Evolutionary conservation across 2,113 vertebrate species (phyloP).

Genomic region (Cathartes aura): DNA sequence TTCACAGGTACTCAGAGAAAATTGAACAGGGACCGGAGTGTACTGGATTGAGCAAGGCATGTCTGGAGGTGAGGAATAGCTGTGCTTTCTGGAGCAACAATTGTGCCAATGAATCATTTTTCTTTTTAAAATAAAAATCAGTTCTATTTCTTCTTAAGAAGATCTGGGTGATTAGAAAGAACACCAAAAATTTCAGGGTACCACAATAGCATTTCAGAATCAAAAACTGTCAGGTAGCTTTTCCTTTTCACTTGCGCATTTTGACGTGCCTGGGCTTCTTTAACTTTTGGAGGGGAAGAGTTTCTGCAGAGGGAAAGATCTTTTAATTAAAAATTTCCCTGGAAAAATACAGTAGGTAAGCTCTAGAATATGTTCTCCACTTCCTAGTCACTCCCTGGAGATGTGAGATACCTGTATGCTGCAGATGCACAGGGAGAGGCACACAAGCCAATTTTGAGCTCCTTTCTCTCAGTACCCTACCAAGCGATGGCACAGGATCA

Average conservation of each 20-base stretch:
- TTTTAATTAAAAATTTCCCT: background rate
- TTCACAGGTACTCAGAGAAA: background rate
- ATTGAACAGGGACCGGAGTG: accelerated
- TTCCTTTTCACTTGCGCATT: background rate
- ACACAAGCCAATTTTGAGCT: background rate
- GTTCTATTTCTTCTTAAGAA: background rate
- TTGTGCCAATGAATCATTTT: background rate
- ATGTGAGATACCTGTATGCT: background rate
- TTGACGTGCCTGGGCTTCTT: background rate
- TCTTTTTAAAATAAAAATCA: background rate
- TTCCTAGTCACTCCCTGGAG: background rate
- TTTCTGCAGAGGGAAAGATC: background rate
- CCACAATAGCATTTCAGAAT: background rate
- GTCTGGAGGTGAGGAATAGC: background rate
- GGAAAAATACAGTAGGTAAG: background rate
- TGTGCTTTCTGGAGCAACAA: background rate
- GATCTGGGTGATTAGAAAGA: background rate
- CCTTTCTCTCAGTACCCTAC: background rate
- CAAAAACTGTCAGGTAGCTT: background rate
- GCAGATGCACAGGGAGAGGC: background rate
- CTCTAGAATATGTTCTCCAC: background rate
- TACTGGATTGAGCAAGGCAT: background rate
- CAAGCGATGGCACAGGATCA: accelerated
- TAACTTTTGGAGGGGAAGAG: background rate
- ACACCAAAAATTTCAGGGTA: background rate